Evolutionary conservation across 2,888 invertebrate genomes (phyloP), one percentile per base, ranked within the genome.

Genomic region (Blastobasis adustella): DNA sequence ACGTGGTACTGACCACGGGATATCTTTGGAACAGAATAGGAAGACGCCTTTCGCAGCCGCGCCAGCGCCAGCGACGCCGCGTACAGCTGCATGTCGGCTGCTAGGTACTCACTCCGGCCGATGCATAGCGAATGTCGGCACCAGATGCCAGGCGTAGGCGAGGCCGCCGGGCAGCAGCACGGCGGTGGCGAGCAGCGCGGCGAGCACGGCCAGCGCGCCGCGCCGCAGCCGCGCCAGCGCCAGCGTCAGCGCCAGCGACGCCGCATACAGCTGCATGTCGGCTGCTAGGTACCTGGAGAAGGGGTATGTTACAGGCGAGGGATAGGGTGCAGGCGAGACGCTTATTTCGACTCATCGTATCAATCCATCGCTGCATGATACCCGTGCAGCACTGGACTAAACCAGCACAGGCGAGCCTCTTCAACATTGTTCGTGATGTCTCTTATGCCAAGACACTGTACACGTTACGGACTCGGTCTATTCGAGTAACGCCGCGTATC

Each of bases 1-100:
- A n/a, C n/a, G n/a, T n/a, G n/a, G n/a, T 23, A 23, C 23, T 23
- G 23, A 23, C 23, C 23, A 23, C 23, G 2, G 23, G 3, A 3
- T 23, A 23, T 3, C 23, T 23, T 23, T 23, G 3, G 23, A 1
- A 23, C 3, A 23, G 23, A 3, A 23, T 23, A 23, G 23, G 23
- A 23, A 23, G 23, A 23, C n/a, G n/a, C n/a, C n/a, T n/a, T n/a
- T n/a, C n/a, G 64, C 46, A 58, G 58, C 59, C 86, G 71, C 53
- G 80, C 80, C 57, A 86, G 71, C 23, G 61, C 58, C 57, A 85
- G 63, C 5, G 76, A 63, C 9, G 58, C 52, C 2, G 76, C 77
- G 73, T 88, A 87, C 53, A 88, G 75, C 69, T 88, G 87, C 76
- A 83, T 83, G 67, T 88, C 87, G 0, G 86, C 87, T n/a, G 23